phyloP scores from a whole-genome alignment of 2,888 invertebrate species.

The Anaspis maculata region DNA sequence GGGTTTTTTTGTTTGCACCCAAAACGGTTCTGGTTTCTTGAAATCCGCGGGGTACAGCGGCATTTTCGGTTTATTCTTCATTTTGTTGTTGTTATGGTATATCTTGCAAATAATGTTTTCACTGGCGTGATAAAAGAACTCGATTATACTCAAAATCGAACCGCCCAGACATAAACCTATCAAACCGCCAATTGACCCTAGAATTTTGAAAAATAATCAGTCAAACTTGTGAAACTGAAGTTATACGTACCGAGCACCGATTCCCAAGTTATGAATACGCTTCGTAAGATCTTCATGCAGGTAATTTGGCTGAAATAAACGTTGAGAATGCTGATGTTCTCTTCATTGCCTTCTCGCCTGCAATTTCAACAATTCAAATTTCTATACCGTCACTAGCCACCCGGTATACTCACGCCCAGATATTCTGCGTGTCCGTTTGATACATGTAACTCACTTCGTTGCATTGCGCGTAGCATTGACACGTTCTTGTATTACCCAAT shows the following conservation, averaged over 20 bases:
- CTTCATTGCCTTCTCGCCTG: not conserved
- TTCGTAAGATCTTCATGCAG: constrained; percentile 11
- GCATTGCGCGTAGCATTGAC: constrained; percentile 11
- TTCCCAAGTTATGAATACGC: constrained; percentile 15
- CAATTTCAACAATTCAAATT: no score
- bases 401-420: no score
- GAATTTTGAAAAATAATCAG: constrained; percentile 14
- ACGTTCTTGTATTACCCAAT: constrained; percentile 3
- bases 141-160: constrained; percentile 52
- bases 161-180: constrained; percentile 56
- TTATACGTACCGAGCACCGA: constrained; percentile 8
- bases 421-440: no score
- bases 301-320: constrained; percentile 13
- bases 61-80: no score
- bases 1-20: no score
- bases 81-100: no score
- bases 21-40: no score
- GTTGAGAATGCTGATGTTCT: constrained; percentile 10
- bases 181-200: constrained; percentile 55
- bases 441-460: constrained; percentile 12
- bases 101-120: constrained; percentile 8
- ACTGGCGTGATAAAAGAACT: constrained; percentile 43
- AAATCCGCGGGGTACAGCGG: no score
- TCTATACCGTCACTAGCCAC: no score
- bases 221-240: no score